Base-by-base conservation (phyloP, 2,797 vertebrate species). In the Acipenser oxyrinchus region DNA sequence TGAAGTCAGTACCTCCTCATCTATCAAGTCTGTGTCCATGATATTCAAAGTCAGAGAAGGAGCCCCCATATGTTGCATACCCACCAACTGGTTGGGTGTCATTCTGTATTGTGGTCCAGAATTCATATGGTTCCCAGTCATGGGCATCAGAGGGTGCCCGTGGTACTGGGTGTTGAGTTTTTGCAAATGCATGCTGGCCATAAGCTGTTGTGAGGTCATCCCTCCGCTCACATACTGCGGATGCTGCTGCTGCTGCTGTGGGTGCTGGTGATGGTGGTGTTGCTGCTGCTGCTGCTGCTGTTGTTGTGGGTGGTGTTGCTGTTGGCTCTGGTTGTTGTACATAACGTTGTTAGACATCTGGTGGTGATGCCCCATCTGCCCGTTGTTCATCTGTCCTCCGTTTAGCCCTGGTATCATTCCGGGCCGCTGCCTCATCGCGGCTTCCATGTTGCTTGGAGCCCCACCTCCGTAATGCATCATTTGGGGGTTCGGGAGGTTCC, bases 101-200 rank as follows among this genome's bases (percentile, higher is more conserved):
- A 92, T 85, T 71, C 93, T 89, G 77, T 93, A 93, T 73, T 85
- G 90, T 12, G 75, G 71, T 0, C 79, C 78, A 0, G 84, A 84
- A 0, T 79, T 87, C 84, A 90, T 78, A 70, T 92, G 90, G 77
- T 86, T 90, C 0, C 86, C 90, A 49, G 81, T 88, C 82, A 92
- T 86, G 18, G 77, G 80, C 66, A 89, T 82, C 63, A 90, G 77
- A 0, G 92, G 92, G 73, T 94, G 94, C 55, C 92, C 92, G 1
- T 96, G 93, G 81, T 95, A 95, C 77, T 91, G 92, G 13, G 93
- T 91, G 76, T 95, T 93, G 74, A 92, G 90, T 83, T 95, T 96
- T 79, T 97, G 96, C 71, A 96, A 86, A 74, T 98, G 95, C 89
- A 95, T 94, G 83, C 91, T 93, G n/a, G 94, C 90, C 86, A 94